Evolutionary conservation across 2,888 invertebrate species (phyloP).

Genomic region (Frankliniella fusca): DNA sequence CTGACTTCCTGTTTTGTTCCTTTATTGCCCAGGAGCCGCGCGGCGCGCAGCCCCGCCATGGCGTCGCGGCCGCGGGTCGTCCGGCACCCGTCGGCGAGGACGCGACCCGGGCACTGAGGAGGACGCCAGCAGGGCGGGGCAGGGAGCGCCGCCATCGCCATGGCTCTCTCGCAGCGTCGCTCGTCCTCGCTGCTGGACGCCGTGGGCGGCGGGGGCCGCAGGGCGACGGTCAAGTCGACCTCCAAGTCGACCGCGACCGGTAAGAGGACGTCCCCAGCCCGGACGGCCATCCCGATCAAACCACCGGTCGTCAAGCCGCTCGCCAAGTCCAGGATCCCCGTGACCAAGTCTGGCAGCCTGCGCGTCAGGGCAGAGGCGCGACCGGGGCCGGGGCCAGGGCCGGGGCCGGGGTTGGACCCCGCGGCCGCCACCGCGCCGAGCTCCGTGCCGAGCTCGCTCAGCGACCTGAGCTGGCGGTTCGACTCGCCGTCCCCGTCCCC

Average conservation of each 20-base stretch:
- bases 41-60: too few species aligned
- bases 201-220: background rate
- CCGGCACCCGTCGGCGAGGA: too few species aligned
- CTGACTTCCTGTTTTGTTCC: too few species aligned
- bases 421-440: background rate
- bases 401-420: background rate
- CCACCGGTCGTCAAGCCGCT: background rate
- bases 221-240: background rate
- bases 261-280: background rate
- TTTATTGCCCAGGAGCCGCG: too few species aligned
- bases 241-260: background rate
- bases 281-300: background rate
- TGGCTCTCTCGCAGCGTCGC: background rate
- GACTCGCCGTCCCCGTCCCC: background rate
- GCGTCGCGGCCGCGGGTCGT: too few species aligned
- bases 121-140: background rate
- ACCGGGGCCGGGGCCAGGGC: background rate
- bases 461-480: constrained; percentile 15
- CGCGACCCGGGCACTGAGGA: background rate
- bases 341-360: background rate
- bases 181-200: constrained; percentile 6
- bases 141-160: background rate
- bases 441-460: background rate
- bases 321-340: background rate
- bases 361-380: background rate